Conservation (phyloP, 1,140 invertebrate genomes). For the Sarcophaga peregrina region DNA sequence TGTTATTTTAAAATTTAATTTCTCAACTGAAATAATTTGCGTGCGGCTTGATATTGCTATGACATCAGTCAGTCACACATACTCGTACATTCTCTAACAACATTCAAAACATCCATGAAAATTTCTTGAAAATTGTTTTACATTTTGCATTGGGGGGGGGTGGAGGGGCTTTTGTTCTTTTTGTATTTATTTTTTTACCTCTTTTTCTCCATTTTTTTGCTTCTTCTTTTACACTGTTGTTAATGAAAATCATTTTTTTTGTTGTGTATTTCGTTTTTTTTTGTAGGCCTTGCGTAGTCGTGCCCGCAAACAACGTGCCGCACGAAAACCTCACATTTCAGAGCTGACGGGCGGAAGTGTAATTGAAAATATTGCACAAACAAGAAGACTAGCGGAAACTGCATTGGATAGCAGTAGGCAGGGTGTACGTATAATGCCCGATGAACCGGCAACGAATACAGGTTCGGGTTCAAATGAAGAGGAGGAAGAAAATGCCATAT, state of each 20-base stretch:
- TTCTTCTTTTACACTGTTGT: neutral
- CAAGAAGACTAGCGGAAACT: conserved; percentile 83
- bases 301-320: conserved; percentile 82
- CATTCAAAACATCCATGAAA: too few species aligned
- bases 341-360: conserved; percentile 82
- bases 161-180: neutral
- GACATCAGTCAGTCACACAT: too few species aligned
- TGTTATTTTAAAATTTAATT: too few species aligned
- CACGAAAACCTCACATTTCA: conserved; percentile 77
- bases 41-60: too few species aligned
- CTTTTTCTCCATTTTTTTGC: neutral
- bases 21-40: too few species aligned
- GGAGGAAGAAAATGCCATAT: conserved; percentile 77
- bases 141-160: too few species aligned
- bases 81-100: too few species aligned
- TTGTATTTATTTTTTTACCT: neutral
- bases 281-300: conserved; percentile 77
- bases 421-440: conserved; percentile 70
- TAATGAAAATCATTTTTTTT: neutral
- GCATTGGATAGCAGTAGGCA: conserved; percentile 75
- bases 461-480: conserved; percentile 90
- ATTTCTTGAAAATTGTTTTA: too few species aligned
- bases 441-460: conserved; percentile 86
- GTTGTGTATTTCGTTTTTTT: neutral
- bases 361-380: conserved; percentile 89